Base-by-base conservation (phyloP, 2,113 vertebrate genomes). In the Forbesichthys papilliferus region DNA sequence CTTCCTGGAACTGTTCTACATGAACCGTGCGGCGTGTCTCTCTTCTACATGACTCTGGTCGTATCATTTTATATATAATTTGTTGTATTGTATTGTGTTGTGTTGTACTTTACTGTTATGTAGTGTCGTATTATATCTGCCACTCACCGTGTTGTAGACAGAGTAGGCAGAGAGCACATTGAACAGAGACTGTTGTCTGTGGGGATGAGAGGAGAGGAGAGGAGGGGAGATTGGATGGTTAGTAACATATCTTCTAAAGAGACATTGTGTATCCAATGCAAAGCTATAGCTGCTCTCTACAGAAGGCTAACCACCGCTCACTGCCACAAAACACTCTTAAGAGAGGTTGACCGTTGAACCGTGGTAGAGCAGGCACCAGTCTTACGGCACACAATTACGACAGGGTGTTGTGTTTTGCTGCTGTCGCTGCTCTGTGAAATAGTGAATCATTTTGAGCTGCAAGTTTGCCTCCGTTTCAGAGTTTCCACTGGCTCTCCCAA, bases 91-190 rank as follows among this genome's bases (percentile, higher is more conserved):
- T 42, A 42, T 42, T 42, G 36, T 42, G 1, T 42, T 42, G 36
- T 42, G 36, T 42, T 42, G 36, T 8, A 6, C 5, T 27, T 27
- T 27, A 27, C 27, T 27, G 27, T 27, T 5, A 5, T 42, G 36
- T 42, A 6, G 36, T 42, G 7, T 7, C 36, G 36, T 42, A 42
- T 5, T 5, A 16, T 60, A 73, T 9, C 20, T 48, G 42, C 5
- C 10, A 88, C 95, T 95, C 80, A 96, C 95, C 9, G 94, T 93
- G 89, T 96, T 95, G 85, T 96, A 96, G 76, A 95, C 92, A 0
- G 95, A 96, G 73, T 95, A 96, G 0, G 94, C 95, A 5, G 93
- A 89, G 4, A 96, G 91, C 48, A 96, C 93, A 0, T 95, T 90
- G 87, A 96, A 95, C 57, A 96, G 91, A 11, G 93, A 93, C 87